Conservation (phyloP, 23 tunicate genomes). For the Halocynthia aurantium region DNA sequence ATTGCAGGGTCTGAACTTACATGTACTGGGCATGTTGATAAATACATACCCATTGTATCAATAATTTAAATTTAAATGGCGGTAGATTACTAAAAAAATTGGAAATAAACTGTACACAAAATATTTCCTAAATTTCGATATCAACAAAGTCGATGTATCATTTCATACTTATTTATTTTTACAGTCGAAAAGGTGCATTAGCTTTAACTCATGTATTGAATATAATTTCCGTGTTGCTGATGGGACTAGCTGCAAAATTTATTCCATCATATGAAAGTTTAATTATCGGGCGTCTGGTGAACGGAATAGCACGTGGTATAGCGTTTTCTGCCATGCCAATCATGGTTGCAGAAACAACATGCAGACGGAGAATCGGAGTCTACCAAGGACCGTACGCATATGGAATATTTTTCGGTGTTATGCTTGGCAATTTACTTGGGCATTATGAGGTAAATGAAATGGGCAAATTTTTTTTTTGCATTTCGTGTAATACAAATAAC, state of each 20-base stretch:
- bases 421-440: neutral
- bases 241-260: constrained; percentile 4
- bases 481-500: neutral
- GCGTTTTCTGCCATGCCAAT: neutral
- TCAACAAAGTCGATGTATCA: no score
- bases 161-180: neutral
- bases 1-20: no score
- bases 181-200: neutral
- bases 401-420: neutral
- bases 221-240: neutral
- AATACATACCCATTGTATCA: no score
- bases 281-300: neutral
- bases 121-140: no score
- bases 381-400: neutral
- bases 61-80: no score
- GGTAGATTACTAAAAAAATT: no score
- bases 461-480: neutral
- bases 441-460: neutral
- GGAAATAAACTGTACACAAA: no score
- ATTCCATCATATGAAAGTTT: neutral
- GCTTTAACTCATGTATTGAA: neutral
- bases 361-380: constrained; percentile 10
- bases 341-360: constrained; percentile 1
- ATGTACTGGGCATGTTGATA: no score
- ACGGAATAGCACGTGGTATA: constrained; percentile 4